phyloP scores from a whole-genome alignment of 2,113 vertebrate genomes.

The Fukomys damarensis region DNA sequence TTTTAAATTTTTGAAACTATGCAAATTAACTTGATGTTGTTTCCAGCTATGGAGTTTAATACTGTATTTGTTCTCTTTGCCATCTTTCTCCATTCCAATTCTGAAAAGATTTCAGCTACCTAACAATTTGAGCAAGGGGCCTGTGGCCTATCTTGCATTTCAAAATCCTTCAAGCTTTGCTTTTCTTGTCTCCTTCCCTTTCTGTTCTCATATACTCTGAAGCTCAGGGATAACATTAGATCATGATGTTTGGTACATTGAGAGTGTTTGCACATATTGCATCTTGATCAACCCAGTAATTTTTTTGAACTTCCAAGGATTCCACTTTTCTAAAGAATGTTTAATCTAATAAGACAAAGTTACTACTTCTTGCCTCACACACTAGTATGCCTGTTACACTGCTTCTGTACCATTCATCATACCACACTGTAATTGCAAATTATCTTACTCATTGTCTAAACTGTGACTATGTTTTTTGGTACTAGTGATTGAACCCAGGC shows the following conservation, averaged over 20 bases:
- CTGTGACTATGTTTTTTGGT: neutral
- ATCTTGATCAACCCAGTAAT: neutral
- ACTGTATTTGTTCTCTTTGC: neutral
- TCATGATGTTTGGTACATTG: neutral
- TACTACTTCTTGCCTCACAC: neutral
- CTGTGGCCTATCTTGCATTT: neutral
- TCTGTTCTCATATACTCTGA: neutral
- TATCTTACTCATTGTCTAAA: neutral
- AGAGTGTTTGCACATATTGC: neutral
- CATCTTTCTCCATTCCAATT: neutral
- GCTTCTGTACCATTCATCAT: neutral
- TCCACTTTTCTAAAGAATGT: neutral
- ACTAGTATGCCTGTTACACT: neutral
- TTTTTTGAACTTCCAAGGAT: neutral
- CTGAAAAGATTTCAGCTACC: neutral
- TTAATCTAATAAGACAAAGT: neutral
- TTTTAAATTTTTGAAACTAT: neutral
- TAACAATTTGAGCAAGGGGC: neutral
- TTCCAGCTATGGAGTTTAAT: neutral
- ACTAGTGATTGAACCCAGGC: neutral
- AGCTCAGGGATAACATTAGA: neutral
- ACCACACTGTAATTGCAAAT: neutral
- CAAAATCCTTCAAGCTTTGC: neutral
- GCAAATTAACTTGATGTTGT: neutral
- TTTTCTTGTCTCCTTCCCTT: neutral